These are phyloP conservation scores for Onychomys torridus DNA, from an alignment of 2,797 vertebrate genomes.

Conservation along the genomic window DNA sequence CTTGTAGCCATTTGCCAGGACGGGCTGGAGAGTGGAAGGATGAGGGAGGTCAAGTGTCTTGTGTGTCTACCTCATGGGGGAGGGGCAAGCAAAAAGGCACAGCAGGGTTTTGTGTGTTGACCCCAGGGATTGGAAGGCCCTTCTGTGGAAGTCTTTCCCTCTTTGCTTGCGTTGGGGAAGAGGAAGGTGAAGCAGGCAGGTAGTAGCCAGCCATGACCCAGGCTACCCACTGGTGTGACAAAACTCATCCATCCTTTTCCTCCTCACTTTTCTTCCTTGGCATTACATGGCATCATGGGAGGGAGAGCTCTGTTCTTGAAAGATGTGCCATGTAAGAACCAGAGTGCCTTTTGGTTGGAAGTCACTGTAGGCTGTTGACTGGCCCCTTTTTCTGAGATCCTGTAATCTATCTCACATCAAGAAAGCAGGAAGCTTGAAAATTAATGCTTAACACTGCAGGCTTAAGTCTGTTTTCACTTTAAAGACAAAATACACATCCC, in stretches of 20 bases:
- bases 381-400: neutral
- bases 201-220: constrained; percentile 73
- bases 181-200: constrained; percentile 66
- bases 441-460: neutral
- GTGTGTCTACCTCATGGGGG: neutral
- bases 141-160: neutral
- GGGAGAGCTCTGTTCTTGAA: neutral
- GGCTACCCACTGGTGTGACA: constrained; percentile 63
- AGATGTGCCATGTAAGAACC: neutral
- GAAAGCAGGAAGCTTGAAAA: constrained; percentile 23
- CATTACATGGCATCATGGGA: neutral
- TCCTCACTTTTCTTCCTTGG: neutral
- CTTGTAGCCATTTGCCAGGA: neutral
- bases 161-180: constrained; percentile 63
- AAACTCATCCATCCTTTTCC: neutral
- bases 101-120: neutral
- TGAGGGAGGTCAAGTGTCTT: neutral
- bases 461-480: constrained; percentile 55
- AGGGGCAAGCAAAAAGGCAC: neutral
- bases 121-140: neutral
- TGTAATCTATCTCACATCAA: neutral
- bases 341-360: neutral
- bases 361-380: neutral
- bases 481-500: constrained; percentile 62
- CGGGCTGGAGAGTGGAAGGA: neutral